Evolutionary conservation across 2,797 vertebrate genomes (phyloP).

Genomic region (Lophotriccus pileatus): DNA sequence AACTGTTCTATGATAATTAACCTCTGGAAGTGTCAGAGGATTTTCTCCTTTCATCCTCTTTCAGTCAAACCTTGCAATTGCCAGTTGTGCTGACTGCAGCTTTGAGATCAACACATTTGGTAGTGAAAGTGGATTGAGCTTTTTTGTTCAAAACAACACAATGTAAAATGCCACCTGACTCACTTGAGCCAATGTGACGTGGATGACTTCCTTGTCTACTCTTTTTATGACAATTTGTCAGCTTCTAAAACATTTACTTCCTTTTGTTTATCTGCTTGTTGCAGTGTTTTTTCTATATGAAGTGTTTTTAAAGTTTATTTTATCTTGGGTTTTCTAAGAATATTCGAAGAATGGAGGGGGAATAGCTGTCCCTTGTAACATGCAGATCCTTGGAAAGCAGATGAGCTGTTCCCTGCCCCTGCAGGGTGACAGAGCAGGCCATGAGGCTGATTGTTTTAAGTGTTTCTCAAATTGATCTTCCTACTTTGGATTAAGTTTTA

Average conservation of each 20-base stretch:
- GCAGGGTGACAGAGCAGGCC: not conserved
- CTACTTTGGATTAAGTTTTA: constrained; percentile 49
- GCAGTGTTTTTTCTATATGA: not conserved
- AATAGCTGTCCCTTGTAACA: not conserved
- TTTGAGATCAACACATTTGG: not conserved
- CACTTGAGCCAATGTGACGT: not conserved
- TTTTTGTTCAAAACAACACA: not conserved
- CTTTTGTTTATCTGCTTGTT: not conserved
- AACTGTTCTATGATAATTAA: rapidly evolving
- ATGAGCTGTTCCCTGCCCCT: not conserved
- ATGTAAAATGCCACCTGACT: not conserved
- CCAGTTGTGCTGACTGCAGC: constrained; percentile 1
- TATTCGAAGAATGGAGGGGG: not conserved
- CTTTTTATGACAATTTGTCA: not conserved
- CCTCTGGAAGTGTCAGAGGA: not conserved
- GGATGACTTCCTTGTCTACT: constrained; percentile 21
- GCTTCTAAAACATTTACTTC: not conserved
- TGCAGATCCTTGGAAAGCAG: not conserved
- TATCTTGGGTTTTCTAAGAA: not conserved
- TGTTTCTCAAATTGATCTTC: constrained; percentile 37
- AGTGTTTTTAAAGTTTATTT: not conserved
- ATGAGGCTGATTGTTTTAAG: constrained; percentile 16
- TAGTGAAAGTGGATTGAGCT: not conserved
- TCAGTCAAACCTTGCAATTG: not conserved
- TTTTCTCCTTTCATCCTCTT: not conserved